Percentiles rank a stretch among this genome's conserved stretches.
Evolutionary conservation across 1,140 invertebrate genomes (phyloP).

Genomic region (Anoplolepis gracilipes): DNA sequence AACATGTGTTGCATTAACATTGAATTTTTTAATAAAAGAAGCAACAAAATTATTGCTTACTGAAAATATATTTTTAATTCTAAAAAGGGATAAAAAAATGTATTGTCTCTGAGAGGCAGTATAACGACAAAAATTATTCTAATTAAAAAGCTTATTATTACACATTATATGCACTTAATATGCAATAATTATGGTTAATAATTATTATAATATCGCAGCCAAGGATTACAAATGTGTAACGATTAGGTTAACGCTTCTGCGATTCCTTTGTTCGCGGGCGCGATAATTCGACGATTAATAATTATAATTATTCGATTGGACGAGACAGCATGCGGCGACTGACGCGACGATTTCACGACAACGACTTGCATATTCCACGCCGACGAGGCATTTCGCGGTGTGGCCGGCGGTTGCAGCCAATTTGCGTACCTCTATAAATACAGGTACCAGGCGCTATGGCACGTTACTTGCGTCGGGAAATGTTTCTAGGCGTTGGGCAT

Average conservation of each 20-base stretch:
- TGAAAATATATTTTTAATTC: neutral
- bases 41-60: neutral
- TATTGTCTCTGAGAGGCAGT: neutral
- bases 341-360: conserved; percentile 51
- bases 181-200: conserved; percentile 2
- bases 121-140: neutral
- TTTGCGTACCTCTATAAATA: conserved; percentile 76
- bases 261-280: conserved; percentile 12
- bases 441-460: conserved; percentile 60
- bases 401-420: conserved; percentile 68
- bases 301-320: conserved; percentile 64
- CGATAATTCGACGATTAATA: conserved; percentile 57
- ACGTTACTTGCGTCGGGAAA: conserved; percentile 67
- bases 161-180: neutral
- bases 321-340: neutral
- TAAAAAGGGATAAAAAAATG: neutral
- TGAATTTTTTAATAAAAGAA: neutral
- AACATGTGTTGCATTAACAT: neutral
- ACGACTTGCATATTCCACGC: conserved; percentile 46
- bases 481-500: conserved; percentile 76
- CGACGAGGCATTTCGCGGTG: conserved; percentile 47
- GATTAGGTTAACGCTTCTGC: neutral
- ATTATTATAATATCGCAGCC: neutral
- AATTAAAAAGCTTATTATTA: neutral
- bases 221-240: neutral